Base-by-base conservation (phyloP, 2,113 vertebrate species). In the Odontophorus gujanensis region DNA sequence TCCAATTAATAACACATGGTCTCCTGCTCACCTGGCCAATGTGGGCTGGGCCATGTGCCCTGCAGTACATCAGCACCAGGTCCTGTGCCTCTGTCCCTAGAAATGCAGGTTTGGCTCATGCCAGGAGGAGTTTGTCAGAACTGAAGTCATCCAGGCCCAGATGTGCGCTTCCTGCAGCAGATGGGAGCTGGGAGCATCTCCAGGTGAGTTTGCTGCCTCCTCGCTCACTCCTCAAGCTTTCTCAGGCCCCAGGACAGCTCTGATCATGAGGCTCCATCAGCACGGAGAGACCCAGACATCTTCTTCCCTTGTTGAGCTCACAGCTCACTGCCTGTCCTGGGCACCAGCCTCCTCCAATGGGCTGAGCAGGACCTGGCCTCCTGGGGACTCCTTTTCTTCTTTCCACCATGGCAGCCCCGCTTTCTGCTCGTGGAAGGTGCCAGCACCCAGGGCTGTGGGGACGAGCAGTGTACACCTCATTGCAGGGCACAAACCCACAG, bases 271-370 rank as follows among this genome's bases (percentile, higher is more conserved):
- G 36, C 17, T 76, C 81, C 47, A 8, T 11, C 0, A 11, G 32
- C 5, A 68, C 12, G 13, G 67, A 21, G 5, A 34, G 38, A 30
- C 2, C 11, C 21, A 10, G 26, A 9, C 3, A 3, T 50, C 36
- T 66, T 42, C 67, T 36, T 18, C 43, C 7, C 82, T 69, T 14
- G 13, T 61, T 88, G 86, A 32, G 5, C 55, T 40, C 8, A 45
- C 1, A 1, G 65, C 30, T 1, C 11, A 1, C 19, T 12, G 0
- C 1, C 48, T 28, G 55, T 3, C 51, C 74, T 38, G 42, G 69
- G 40, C 68, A 28, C 13, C 18, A 2, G n/a, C 50, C 66, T 79
- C 38, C 50, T 48, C 50, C 1, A 4, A 57, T 58, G 51, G 12
- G 2, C 42, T 19, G 42, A 42, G 47, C 2, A 36, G 11, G 55